phyloP scores from a whole-genome alignment of 2,888 invertebrate genomes.

The Hylaea fasciaria region DNA sequence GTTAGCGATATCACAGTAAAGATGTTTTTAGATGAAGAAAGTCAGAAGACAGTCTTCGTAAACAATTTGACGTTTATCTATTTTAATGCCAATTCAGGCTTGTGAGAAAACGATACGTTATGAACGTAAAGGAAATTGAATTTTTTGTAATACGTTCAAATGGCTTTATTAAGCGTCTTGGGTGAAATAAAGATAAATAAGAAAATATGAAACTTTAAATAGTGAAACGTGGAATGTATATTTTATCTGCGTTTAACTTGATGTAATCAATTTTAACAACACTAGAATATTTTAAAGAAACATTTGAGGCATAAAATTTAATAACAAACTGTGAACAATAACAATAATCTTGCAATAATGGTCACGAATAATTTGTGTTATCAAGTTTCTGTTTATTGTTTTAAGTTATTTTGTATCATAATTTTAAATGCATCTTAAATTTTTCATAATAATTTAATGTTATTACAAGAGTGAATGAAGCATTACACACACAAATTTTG shows the following conservation, averaged over 20 bases:
- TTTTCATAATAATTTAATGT: too few relatives aligned
- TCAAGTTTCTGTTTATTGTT: constrained; percentile 17
- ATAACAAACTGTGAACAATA: constrained; percentile 22
- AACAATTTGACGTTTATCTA: constrained; percentile 41
- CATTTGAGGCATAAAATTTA: constrained; percentile 20
- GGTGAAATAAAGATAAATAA: constrained; percentile 20
- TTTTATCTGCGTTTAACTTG: constrained; percentile 1
- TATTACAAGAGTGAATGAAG: too few relatives aligned
- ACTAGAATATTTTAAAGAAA: constrained; percentile 12
- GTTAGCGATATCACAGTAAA: constrained; percentile 32
- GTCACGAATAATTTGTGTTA: constrained; percentile 16
- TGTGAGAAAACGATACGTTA: constrained; percentile 27
- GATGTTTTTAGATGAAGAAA: constrained; percentile 28
- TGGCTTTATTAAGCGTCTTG: constrained; percentile 25
- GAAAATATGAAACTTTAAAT: constrained; percentile 6
- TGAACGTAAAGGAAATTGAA: constrained; percentile 31
- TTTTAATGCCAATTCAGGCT: constrained; percentile 32
- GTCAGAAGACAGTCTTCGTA: constrained; percentile 30
- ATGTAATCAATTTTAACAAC: constrained; percentile 29
- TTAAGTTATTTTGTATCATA: neutral
- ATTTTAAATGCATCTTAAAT: too few relatives aligned
- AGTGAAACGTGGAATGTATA: constrained; percentile 3
- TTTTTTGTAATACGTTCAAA: constrained; percentile 23
- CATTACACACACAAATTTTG: too few relatives aligned
- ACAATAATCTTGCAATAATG: constrained; percentile 21